Evolutionary conservation across 2,113 vertebrate species (phyloP).

Genomic region (Lycaon pictus): DNA sequence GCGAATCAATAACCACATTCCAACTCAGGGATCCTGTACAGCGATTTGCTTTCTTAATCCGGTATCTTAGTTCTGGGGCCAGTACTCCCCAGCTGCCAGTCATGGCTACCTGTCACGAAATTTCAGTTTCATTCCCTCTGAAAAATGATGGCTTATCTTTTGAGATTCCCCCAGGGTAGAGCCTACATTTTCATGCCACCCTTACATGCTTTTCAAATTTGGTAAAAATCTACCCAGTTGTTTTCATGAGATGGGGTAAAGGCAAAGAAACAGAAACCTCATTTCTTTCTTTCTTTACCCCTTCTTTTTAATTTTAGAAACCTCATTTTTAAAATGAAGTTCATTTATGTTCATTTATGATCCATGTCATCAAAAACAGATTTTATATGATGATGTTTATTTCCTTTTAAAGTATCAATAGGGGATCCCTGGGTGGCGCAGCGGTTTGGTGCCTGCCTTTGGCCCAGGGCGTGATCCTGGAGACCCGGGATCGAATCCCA

Average conservation of each 20-base stretch:
- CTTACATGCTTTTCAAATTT: not conserved
- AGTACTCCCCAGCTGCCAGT: not conserved
- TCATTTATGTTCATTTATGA: not conserved
- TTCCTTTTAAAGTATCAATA: not conserved
- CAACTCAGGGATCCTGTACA: not conserved
- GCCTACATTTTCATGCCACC: not conserved
- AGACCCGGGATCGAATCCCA: too few species aligned
- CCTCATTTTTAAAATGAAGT: not conserved
- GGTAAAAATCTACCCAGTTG: not conserved
- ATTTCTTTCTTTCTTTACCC: not conserved
- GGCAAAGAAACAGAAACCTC: conserved; percentile 28
- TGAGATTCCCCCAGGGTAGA: not conserved
- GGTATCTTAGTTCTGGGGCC: not conserved
- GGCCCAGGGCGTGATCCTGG: too few species aligned
- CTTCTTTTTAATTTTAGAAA: too few species aligned
- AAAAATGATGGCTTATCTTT: not conserved
- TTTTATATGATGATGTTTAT: not conserved
- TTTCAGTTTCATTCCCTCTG: not conserved
- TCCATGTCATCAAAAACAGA: not conserved
- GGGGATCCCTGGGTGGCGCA: too few species aligned
- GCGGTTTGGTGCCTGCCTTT: too few species aligned
- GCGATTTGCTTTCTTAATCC: not conserved
- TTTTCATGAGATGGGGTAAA: not conserved
- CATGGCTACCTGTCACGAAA: not conserved
- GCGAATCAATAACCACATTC: not conserved